Conservation (phyloP, 1,140 invertebrate genomes). For the Apis dorsata region DNA sequence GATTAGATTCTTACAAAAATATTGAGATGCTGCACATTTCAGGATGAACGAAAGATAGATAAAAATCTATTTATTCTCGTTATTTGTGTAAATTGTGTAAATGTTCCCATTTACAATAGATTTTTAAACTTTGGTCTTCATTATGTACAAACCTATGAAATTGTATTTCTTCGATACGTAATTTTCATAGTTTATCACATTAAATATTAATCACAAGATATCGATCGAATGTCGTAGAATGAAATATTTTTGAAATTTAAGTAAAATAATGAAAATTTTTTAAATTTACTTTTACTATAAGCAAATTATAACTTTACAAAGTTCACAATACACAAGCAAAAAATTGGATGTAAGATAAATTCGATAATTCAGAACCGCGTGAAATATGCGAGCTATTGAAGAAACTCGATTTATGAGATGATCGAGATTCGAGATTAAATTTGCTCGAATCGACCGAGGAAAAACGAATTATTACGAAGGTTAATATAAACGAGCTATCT, state of each 20-base stretch:
- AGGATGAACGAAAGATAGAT: background rate
- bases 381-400: background rate
- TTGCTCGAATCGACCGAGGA: background rate
- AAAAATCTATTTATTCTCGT: conserved; percentile 2
- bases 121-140: background rate
- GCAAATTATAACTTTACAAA: background rate
- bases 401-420: conserved; percentile 22
- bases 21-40: background rate
- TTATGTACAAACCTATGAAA: background rate
- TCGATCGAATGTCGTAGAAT: background rate
- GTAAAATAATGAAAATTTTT: background rate
- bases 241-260: background rate
- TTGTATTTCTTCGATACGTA: background rate
- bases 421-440: background rate
- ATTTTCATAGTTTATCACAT: background rate
- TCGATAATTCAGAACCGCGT: background rate
- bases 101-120: conserved; percentile 12
- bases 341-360: background rate
- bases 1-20: background rate
- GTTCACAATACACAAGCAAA: too few species aligned
- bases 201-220: background rate
- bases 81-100: background rate
- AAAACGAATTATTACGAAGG: conserved; percentile 11
- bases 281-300: background rate
- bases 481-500: background rate